phyloP scores from a whole-genome alignment of 92 coral and sea anemone genomes.

The Zoanthus sansibaricus region DNA sequence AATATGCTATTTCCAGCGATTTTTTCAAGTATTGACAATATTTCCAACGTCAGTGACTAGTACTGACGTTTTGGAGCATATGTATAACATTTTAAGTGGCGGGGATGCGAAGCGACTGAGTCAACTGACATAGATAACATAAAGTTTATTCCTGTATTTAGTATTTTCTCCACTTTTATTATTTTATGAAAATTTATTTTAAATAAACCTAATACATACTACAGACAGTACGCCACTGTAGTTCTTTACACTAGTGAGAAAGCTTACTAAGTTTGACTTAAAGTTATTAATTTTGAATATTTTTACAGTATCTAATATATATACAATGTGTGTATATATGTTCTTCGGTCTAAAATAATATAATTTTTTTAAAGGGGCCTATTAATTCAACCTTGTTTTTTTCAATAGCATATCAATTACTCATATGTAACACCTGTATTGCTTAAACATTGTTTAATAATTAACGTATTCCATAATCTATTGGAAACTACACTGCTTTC shows the following conservation, averaged over 20 bases:
- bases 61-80: too few species aligned
- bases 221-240: neutral
- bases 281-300: neutral
- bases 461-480: neutral
- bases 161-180: too few species aligned
- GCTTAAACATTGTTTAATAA: neutral
- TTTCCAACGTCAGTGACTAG: too few species aligned
- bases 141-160: too few species aligned
- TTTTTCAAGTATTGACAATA: too few species aligned
- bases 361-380: neutral
- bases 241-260: neutral
- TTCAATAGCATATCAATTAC: neutral
- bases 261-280: neutral
- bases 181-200: neutral
- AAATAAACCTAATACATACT: neutral
- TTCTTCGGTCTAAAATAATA: neutral
- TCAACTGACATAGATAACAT: too few species aligned
- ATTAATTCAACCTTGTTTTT: neutral
- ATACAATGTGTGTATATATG: neutral
- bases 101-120: too few species aligned
- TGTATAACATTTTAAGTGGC: too few species aligned
- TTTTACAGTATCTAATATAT: neutral
- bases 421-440: neutral
- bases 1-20: too few species aligned
- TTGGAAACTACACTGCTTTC: conserved; percentile 7